Percentiles rank a stretch among this genome's conserved stretches.
Conservation (phyloP, 2,797 vertebrate species). For the Coregonus sp. region DNA sequence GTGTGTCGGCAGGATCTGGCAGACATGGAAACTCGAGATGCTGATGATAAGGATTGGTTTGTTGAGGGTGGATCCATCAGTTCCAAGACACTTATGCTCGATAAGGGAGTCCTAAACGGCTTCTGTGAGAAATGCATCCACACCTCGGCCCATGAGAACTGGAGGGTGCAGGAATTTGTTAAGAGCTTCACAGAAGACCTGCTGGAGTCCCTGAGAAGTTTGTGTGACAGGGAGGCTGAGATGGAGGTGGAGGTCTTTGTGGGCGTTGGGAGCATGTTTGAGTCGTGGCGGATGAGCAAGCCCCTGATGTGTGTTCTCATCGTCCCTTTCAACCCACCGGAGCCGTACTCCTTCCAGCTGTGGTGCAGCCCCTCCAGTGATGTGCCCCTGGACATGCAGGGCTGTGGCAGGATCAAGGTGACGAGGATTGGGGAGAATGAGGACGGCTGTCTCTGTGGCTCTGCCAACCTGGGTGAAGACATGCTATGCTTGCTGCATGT, state of each 20-base stretch:
- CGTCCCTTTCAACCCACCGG: slow-evolving; percentile 87
- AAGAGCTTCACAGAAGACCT: slow-evolving; percentile 94
- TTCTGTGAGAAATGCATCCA: slow-evolving; percentile 87
- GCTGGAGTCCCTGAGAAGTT: slow-evolving; percentile 86
- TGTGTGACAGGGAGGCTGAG: slow-evolving; percentile 81
- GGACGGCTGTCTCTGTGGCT: slow-evolving; percentile 82
- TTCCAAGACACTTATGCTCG: slow-evolving; percentile 71
- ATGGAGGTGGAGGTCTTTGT: slow-evolving; percentile 94
- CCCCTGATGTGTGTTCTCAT: slow-evolving; percentile 87
- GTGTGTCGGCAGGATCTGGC: slow-evolving; percentile 83
- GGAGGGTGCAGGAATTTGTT: slow-evolving; percentile 88
- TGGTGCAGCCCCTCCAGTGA: slow-evolving; percentile 79
- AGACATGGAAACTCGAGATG: slow-evolving; percentile 58
- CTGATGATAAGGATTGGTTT: slow-evolving; percentile 80
- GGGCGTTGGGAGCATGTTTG: slow-evolving; percentile 90
- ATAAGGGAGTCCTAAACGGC: slow-evolving; percentile 78
- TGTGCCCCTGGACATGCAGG: slow-evolving; percentile 79
- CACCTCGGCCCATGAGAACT: slow-evolving; percentile 75
- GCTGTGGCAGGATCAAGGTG: slow-evolving; percentile 85
- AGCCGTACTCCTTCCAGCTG: slow-evolving; percentile 83
- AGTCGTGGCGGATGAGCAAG: slow-evolving; percentile 89
- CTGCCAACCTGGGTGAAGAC: slow-evolving; percentile 86
- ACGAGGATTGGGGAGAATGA: slow-evolving; percentile 61
- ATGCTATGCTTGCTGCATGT: slow-evolving; percentile 91
- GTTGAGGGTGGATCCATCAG: slow-evolving; percentile 65